These are phyloP conservation scores for Coptodon rendalli DNA, from an alignment of 2,113 vertebrate genomes.

Conservation along the genomic window DNA sequence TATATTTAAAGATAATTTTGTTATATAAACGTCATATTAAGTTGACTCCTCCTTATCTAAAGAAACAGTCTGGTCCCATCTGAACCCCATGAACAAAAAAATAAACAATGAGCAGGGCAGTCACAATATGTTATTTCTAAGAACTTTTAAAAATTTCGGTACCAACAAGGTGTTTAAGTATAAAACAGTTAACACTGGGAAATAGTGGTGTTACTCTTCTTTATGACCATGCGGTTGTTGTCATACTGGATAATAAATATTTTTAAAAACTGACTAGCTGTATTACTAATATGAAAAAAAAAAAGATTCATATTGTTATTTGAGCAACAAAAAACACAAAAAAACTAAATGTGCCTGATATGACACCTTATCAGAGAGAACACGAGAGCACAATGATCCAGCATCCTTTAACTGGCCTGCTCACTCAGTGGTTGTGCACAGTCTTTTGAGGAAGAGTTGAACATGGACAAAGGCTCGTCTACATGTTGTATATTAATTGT, in stretches of 20 bases:
- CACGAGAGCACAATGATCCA: constrained; percentile 38
- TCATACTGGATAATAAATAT: neutral
- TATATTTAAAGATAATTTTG: neutral
- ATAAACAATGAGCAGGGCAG: neutral
- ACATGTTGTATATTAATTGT: constrained; percentile 14
- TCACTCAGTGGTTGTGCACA: constrained; percentile 1
- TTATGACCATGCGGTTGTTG: neutral
- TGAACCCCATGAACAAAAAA: neutral
- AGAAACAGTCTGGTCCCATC: neutral
- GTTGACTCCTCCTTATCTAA: neutral
- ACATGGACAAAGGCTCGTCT: constrained; percentile 32
- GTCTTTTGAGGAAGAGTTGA: neutral
- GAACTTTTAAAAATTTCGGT: neutral
- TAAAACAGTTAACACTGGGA: neutral
- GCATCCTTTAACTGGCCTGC: neutral
- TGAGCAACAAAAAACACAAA: neutral
- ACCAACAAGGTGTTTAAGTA: neutral
- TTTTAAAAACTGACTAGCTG: neutral
- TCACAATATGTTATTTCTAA: neutral
- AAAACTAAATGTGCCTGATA: neutral
- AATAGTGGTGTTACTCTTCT: neutral
- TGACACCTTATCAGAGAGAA: neutral
- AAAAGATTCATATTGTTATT: too few relatives aligned
- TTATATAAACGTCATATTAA: neutral
- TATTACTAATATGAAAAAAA: too few relatives aligned